These are phyloP conservation scores for Cephalophus harveyi DNA, from an alignment of 2,113 vertebrate genomes.

Conservation along the genomic window DNA sequence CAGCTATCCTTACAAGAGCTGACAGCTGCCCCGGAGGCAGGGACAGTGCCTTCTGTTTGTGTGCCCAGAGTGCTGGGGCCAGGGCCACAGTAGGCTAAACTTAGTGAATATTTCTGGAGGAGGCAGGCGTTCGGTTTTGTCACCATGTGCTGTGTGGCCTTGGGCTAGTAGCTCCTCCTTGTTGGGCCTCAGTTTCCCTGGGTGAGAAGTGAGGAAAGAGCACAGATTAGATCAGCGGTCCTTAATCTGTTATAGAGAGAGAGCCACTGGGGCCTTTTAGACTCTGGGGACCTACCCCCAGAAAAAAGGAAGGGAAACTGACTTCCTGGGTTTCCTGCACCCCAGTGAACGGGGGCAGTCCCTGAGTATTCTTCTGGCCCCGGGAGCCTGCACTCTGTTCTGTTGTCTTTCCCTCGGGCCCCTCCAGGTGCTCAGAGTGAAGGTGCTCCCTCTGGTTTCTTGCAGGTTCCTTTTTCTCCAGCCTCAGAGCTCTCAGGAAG, in stretches of 20 bases:
- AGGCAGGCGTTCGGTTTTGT: neutral
- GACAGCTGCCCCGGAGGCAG: neutral
- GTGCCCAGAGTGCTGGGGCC: neutral
- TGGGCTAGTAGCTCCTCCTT: neutral
- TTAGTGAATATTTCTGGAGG: neutral
- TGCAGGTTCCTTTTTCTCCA: neutral
- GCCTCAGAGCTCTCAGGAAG: conserved; percentile 23
- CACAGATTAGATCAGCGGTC: neutral
- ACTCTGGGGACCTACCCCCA: neutral
- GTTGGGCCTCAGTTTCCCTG: neutral
- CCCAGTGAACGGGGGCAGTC: neutral
- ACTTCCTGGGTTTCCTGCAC: neutral
- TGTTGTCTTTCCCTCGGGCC: neutral
- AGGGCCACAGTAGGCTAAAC: neutral
- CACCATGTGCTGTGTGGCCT: neutral
- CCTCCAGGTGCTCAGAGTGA: neutral
- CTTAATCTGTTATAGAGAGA: neutral
- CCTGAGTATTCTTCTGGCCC: neutral
- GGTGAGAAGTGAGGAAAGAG: neutral
- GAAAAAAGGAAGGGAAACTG: neutral
- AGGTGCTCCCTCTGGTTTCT: conserved; percentile 19
- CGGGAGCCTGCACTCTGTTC: neutral
- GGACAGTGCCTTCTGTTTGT: neutral
- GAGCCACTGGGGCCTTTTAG: neutral
- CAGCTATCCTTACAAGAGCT: neutral